These are phyloP conservation scores for Hypercompe scribonia DNA, from an alignment of 2,888 invertebrate species.

Conservation along the genomic window DNA sequence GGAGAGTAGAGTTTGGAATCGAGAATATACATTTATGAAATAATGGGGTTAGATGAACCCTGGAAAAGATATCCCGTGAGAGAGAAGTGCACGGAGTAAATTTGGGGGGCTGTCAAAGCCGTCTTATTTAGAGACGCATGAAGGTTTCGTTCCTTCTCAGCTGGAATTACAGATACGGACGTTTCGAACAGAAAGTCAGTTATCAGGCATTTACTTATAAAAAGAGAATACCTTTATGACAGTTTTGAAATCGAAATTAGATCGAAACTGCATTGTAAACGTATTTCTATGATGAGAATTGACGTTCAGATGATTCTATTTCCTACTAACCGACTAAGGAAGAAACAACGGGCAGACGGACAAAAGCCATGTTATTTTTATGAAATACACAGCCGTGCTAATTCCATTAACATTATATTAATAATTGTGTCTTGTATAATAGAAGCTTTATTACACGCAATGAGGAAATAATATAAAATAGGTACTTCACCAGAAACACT, in stretches of 20 bases:
- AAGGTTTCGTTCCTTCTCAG: not conserved
- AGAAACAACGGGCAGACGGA: not conserved
- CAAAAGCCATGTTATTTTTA: not conserved
- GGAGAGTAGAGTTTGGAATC: too few relatives aligned
- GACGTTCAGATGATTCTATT: too few relatives aligned
- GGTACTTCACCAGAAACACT: slow-evolving; percentile 74
- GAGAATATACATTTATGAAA: too few relatives aligned
- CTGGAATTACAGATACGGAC: too few relatives aligned
- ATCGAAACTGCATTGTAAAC: too few relatives aligned
- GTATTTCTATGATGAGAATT: too few relatives aligned
- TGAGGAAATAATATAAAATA: slow-evolving; percentile 12
- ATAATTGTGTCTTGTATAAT: not conserved
- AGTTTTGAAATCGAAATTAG: too few relatives aligned
- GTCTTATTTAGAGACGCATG: not conserved
- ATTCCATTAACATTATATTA: not conserved
- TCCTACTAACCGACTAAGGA: not conserved
- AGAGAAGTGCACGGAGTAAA: not conserved
- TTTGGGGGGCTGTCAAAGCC: not conserved
- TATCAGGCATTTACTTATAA: too few relatives aligned
- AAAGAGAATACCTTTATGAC: too few relatives aligned
- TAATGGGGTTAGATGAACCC: too few relatives aligned
- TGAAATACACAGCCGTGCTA: not conserved
- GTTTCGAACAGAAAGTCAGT: too few relatives aligned
- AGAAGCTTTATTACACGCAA: slow-evolving; percentile 1
- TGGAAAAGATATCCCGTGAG: too few relatives aligned